Evolutionary conservation across 37 sponge, comb jelly and placozoan genomes (phyloP).

Genomic region (Corticium candelabrum): DNA sequence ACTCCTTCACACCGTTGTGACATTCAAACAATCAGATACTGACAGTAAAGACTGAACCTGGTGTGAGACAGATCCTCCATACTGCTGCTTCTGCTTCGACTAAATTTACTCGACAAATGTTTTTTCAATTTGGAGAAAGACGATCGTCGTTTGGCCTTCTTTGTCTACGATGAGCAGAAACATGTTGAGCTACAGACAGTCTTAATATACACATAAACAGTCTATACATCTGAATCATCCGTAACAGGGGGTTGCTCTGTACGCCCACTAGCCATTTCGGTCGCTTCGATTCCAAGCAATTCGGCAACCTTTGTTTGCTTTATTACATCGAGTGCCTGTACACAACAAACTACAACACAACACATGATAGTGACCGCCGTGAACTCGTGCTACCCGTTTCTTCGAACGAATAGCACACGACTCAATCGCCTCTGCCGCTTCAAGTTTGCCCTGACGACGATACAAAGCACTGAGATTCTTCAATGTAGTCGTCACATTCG

Average conservation of each 20-base stretch:
- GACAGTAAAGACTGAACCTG: too few species aligned
- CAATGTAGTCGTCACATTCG: slow-evolving; percentile 62
- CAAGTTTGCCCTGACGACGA: slow-evolving; percentile 70
- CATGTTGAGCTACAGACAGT: background rate
- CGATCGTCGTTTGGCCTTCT: background rate
- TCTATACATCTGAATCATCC: background rate
- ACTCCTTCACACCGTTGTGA: too few species aligned
- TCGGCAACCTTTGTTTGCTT: slow-evolving; percentile 8
- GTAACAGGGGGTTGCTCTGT: background rate
- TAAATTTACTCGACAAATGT: background rate
- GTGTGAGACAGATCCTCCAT: background rate
- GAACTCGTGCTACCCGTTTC: slow-evolving; percentile 18
- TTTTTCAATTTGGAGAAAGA: background rate
- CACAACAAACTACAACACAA: background rate
- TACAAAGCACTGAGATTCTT: slow-evolving; percentile 59
- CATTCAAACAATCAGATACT: too few species aligned
- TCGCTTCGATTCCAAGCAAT: background rate
- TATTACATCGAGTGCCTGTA: slow-evolving; percentile 2
- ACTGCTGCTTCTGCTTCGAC: background rate
- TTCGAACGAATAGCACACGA: slow-evolving; percentile 25
- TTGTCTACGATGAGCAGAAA: background rate
- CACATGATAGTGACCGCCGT: too few species aligned
- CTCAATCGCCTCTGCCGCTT: slow-evolving; percentile 64
- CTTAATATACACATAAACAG: background rate
- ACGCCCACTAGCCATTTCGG: too few species aligned